Evolutionary conservation across 2,888 invertebrate species (phyloP).

Genomic region (Coremacera marginata): DNA sequence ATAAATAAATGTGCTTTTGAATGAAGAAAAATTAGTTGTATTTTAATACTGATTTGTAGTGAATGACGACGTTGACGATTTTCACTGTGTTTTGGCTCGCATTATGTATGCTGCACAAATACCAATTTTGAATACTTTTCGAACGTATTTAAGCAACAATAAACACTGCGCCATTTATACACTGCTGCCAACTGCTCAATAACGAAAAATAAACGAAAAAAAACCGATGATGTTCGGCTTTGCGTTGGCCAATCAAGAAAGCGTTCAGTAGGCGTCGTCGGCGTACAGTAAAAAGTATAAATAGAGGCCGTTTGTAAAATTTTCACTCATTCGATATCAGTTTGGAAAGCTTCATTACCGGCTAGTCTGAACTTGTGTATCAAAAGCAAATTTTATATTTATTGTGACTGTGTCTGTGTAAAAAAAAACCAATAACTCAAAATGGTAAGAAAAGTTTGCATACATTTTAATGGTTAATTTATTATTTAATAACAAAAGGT

Average conservation of each 20-base stretch:
- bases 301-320: slow-evolving; percentile 70
- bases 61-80: no score
- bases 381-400: slow-evolving; percentile 54
- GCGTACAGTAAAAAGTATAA: slow-evolving; percentile 69
- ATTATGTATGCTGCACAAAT: no score
- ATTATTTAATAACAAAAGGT: background rate
- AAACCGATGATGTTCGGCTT: background rate
- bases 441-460: slow-evolving; percentile 61
- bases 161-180: background rate
- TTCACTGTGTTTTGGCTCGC: no score
- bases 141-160: background rate
- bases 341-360: slow-evolving; percentile 80
- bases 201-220: background rate
- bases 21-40: no score
- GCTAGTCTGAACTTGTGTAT: slow-evolving; percentile 72
- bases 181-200: slow-evolving; percentile 6
- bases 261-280: slow-evolving; percentile 52
- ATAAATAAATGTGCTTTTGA: no score
- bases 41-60: no score
- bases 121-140: no score
- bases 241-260: slow-evolving; percentile 15
- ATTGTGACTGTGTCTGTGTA: slow-evolving; percentile 57
- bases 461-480: background rate
- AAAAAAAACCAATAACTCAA: slow-evolving; percentile 57
- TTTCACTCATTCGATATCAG: slow-evolving; percentile 72